A percentile compares a stretch with the other conserved stretches of the same genome.
phyloP scores from a whole-genome alignment of 2,888 invertebrate genomes.

The Unio delphinus region DNA sequence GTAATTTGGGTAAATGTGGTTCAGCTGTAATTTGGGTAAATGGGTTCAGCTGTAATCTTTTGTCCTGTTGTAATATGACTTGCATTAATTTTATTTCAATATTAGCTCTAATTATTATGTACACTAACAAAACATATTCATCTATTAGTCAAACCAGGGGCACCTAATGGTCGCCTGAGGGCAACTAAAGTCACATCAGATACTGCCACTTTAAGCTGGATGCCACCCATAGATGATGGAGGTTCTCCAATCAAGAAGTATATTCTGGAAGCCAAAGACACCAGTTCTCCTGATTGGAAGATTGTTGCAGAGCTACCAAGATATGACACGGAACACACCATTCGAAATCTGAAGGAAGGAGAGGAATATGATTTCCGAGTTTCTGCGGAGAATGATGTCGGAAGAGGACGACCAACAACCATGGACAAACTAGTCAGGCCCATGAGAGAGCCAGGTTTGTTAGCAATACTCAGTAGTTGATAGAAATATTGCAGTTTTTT shows the following conservation, averaged over 20 bases:
- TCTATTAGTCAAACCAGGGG: slow-evolving; percentile 64
- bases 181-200: slow-evolving; percentile 86
- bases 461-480: background rate
- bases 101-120: too few relatives aligned
- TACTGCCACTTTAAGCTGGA: slow-evolving; percentile 82
- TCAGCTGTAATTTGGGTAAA: too few relatives aligned
- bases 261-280: slow-evolving; percentile 77
- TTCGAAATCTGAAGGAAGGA: slow-evolving; percentile 82
- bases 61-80: too few relatives aligned
- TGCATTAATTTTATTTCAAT: too few relatives aligned
- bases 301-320: slow-evolving; percentile 68
- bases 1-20: too few relatives aligned
- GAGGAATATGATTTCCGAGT: slow-evolving; percentile 93
- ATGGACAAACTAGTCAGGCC: slow-evolving; percentile 73
- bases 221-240: slow-evolving; percentile 60
- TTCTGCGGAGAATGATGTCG: slow-evolving; percentile 89
- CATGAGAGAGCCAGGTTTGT: slow-evolving; percentile 59
- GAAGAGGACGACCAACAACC: slow-evolving; percentile 76
- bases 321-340: slow-evolving; percentile 20
- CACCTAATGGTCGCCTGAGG: slow-evolving; percentile 73
- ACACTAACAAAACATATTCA: background rate
- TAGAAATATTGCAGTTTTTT: background rate
- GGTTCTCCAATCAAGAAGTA: slow-evolving; percentile 62
- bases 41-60: too few relatives aligned
- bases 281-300: slow-evolving; percentile 81